Evolutionary conservation across 2,797 vertebrate species (phyloP).

Genomic region (Takifugu rubripes): DNA sequence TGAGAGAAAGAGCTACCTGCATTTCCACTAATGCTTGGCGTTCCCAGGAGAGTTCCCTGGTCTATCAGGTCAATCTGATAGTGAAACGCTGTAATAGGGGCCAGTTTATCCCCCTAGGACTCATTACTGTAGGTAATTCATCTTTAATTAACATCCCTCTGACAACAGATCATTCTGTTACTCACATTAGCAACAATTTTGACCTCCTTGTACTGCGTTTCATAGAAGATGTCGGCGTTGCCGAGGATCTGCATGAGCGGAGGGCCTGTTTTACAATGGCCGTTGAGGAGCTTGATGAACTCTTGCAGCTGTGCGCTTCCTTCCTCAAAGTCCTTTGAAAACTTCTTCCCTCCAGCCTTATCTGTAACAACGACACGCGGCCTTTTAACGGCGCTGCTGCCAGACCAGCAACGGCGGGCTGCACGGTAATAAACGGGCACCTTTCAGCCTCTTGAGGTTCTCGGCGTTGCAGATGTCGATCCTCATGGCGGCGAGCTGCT

Average conservation of each 20-base stretch:
- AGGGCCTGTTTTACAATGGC: constrained; percentile 83
- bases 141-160: neutral
- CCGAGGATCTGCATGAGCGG: constrained; percentile 83
- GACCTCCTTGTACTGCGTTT: constrained; percentile 97
- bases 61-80: too few relatives aligned
- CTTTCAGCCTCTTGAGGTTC: constrained; percentile 94
- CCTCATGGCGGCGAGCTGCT: constrained; percentile 93
- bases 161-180: neutral
- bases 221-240: constrained; percentile 94
- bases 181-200: constrained; percentile 97
- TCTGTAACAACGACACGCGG: constrained; percentile 69
- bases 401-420: neutral
- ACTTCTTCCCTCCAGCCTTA: constrained; percentile 96
- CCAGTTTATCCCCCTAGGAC: too few relatives aligned
- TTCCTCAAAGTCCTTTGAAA: constrained; percentile 97
- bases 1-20: too few relatives aligned
- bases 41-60: too few relatives aligned
- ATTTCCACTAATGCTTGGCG: too few relatives aligned
- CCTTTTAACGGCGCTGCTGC: neutral
- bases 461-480: constrained; percentile 94
- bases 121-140: too few relatives aligned
- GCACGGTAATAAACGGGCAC: constrained; percentile 57
- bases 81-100: too few relatives aligned
- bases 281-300: constrained; percentile 89
- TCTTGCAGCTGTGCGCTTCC: constrained; percentile 92